Conservation (phyloP, 2,113 vertebrate genomes). For the human (Homo sapiens) region DNA sequence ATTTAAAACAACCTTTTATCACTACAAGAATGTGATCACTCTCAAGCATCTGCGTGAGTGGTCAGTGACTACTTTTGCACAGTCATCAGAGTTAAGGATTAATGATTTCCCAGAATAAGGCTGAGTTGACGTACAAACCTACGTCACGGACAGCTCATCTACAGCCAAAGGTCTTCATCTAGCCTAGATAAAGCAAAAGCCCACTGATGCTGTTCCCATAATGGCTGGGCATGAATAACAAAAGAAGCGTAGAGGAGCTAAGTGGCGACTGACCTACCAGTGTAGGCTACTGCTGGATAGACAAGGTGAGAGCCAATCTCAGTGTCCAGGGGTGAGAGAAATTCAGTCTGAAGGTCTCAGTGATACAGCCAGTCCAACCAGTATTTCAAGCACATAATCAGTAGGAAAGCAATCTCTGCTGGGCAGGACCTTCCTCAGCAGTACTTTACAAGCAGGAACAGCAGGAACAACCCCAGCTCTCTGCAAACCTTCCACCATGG, state of each 20-base stretch:
- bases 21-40: rapidly evolving
- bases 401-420: not conserved
- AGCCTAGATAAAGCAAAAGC: not conserved
- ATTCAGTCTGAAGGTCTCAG: not conserved
- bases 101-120: constrained; percentile 51
- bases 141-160: not conserved
- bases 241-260: not conserved
- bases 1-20: not conserved
- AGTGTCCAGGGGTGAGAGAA: not conserved
- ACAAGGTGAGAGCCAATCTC: no score
- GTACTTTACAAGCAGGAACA: not conserved
- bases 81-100: constrained; percentile 24
- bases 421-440: not conserved
- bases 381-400: not conserved
- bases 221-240: no score
- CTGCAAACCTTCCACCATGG: not conserved
- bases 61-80: not conserved
- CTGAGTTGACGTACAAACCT: not conserved
- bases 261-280: not conserved
- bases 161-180: not conserved
- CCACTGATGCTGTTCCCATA: not conserved
- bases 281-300: rapidly evolving
- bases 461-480: not conserved
- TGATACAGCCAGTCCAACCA: not conserved
- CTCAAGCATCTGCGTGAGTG: not conserved